phyloP scores from a whole-genome alignment of 2,888 invertebrate genomes.

The Tillus elongatus region DNA sequence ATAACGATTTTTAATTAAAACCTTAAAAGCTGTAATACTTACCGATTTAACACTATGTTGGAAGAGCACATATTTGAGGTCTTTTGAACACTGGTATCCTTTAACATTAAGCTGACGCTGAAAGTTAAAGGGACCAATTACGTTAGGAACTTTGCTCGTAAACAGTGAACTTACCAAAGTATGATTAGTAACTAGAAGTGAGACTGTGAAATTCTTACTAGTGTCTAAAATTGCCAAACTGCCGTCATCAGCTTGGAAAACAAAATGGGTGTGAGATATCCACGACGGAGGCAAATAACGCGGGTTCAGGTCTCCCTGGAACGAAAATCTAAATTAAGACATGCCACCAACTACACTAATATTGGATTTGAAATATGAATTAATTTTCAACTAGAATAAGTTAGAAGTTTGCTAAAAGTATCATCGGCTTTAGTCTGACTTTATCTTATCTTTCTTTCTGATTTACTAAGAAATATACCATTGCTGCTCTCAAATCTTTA shows the following conservation, averaged over 20 bases:
- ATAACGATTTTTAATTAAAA: too few species aligned
- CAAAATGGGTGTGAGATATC: constrained; percentile 73
- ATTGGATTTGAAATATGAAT: too few species aligned
- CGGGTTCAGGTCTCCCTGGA: constrained; percentile 40
- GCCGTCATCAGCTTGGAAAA: constrained; percentile 80
- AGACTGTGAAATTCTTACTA: constrained; percentile 62
- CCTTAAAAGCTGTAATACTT: too few species aligned
- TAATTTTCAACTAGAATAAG: too few species aligned
- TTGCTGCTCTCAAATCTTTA: too few species aligned
- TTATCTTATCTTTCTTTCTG: too few species aligned
- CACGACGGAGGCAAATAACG: constrained; percentile 63
- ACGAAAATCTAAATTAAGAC: too few species aligned
- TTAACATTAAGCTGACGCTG: constrained; percentile 82
- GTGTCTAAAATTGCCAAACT: constrained; percentile 72
- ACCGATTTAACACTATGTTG: constrained; percentile 85
- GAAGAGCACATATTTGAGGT: constrained; percentile 79
- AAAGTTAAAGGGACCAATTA: constrained; percentile 36
- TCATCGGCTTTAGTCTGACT: too few species aligned
- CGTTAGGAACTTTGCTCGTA: neutral
- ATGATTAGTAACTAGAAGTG: constrained; percentile 77
- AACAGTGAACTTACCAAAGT: constrained; percentile 66
- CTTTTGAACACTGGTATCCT: constrained; percentile 77
- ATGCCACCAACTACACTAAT: constrained; percentile 9
- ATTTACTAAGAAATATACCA: too few species aligned
- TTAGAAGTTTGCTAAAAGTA: too few species aligned